Base-by-base conservation (phyloP, 2,888 invertebrate genomes). In the Sympetrum striolatum region DNA sequence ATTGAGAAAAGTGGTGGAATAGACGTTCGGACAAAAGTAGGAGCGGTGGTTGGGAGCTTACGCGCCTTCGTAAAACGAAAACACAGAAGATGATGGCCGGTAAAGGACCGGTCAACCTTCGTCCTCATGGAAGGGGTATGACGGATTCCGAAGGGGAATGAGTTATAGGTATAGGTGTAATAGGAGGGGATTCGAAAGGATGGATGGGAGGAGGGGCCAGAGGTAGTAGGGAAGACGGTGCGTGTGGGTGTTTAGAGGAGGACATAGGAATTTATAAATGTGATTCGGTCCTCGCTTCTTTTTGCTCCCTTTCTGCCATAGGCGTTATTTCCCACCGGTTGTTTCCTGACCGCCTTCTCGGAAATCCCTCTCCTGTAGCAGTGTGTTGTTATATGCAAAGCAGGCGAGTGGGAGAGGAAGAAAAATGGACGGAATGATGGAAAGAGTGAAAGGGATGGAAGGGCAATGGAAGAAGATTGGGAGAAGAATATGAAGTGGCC, bases 341-440 rank as follows among this genome's bases (percentile, higher is more conserved):
- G 60, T 39, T 35, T 37, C 37, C 12, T 60, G 25, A 22, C 86
- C 64, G 60, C 86, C 86, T 22, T 37, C 31, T 25, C 82, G 14
- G 35, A 37, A 37, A 86, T 37, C 60, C 58, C 53, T n/a, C 86
- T 37, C 60, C 35, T 58, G 31, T 58, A 39, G 58, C 39, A 58
- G 37, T 58, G 86, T 86, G 86, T 86, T 86, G 86, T 86, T 86
- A 86, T 86, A 86, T 86, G 86, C 86, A 86, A 86, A 86, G 86
- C 86, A 86, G 86, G 48, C 22, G 81, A 81, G 44, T 18, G 53
- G 31, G 53, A 31, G 53, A 25, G 31, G 12, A 60, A 60, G 60
- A 25, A 60, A 86, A 37, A 37, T n/a, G 37, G 86, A 60, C n/a
- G n/a, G 25, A 31, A 60, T 53, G 82, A 82, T 25, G 58, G 15